phyloP scores from a whole-genome alignment of 1,140 invertebrate genomes.

The Lanistes nyassanus region DNA sequence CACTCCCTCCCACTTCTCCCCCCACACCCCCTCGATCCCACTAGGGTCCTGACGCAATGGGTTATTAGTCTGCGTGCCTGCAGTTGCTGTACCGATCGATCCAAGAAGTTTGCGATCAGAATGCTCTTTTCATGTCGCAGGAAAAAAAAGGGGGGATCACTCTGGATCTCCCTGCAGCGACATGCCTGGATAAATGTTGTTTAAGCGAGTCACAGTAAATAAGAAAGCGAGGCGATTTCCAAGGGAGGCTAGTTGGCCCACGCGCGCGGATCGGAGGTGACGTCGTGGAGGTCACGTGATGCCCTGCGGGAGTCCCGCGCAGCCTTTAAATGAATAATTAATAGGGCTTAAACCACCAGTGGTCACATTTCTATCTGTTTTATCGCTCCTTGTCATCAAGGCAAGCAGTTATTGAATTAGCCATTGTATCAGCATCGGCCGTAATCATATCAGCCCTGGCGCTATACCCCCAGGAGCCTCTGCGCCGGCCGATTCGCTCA shows the following conservation, averaged over 20 bases:
- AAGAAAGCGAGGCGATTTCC: too few species aligned
- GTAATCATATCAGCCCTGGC: conserved; percentile 16
- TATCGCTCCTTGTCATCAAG: conserved; percentile 17
- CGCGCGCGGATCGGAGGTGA: too few species aligned
- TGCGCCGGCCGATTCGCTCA: conserved; percentile 11
- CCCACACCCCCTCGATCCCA: too few species aligned
- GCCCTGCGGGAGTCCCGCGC: too few species aligned
- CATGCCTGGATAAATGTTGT: conserved; percentile 20
- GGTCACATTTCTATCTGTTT: conserved; percentile 24
- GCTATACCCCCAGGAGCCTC: conserved; percentile 8
- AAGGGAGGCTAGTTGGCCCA: too few species aligned
- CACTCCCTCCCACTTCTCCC: background rate
- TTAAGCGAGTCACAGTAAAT: background rate
- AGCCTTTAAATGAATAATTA: conserved; percentile 26
- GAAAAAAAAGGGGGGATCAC: background rate
- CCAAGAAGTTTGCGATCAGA: conserved; percentile 10
- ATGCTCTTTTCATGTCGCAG: conserved; percentile 24
- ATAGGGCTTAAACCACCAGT: conserved; percentile 6
- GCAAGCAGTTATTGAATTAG: conserved; percentile 14
- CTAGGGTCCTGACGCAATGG: too few species aligned
- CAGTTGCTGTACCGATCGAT: conserved; percentile 21
- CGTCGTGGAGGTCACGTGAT: too few species aligned
- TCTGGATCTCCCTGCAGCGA: background rate
- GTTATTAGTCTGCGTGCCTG: too few species aligned
- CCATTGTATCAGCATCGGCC: conserved; percentile 17